Evolutionary conservation across 2,113 vertebrate species (phyloP), one percentile per base, ranked within the genome.

Genomic region (Trematocara variabile): DNA sequence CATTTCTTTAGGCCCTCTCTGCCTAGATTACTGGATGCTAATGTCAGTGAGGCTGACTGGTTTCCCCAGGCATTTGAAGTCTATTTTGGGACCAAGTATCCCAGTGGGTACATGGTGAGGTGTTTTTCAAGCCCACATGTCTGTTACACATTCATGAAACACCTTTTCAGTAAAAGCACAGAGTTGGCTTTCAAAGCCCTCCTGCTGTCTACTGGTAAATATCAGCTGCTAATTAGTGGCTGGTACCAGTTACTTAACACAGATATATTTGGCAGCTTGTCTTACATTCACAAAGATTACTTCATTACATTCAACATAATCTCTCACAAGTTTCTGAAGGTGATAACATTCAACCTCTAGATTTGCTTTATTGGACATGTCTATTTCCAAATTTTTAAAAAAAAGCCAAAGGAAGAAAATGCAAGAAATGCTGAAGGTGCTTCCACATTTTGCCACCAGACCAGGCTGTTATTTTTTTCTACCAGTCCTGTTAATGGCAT

Each of bases 101-200:
- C 95, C 94, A 93, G 79, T 94, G 91, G 94, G 82, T 80, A 84
- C 37, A 80, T 34, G 18, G 79, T 34, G 65, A 88, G 77, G 81
- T 22, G 52, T 93, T 96, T 96, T 94, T 88, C 83, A 94, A 95
- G 20, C 79, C 81, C 46, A 91, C 90, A 33, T 94, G 96, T 95
- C 83, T 82, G 37, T 90, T 90, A 85, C 79, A 86, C 89, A 91
- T 93, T 92, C 84, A 92, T 85, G 55, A 89, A 94, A 92, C 88
- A 93, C 90, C 89, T 93, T 92, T 85, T 91, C 75, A 81, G 83
- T 85, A 77, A 92, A 92, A 91, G 87, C 84, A 90, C 52, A 14
- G 79, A 83, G 56, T 84, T 92, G 85, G 86, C 75, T 85, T 89
- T 94, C 82, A 93, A 90, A 93, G 91, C 70, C 87, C 87, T 85